Base-by-base conservation (phyloP, 1,140 invertebrate species). In the Drosophila dunni region DNA sequence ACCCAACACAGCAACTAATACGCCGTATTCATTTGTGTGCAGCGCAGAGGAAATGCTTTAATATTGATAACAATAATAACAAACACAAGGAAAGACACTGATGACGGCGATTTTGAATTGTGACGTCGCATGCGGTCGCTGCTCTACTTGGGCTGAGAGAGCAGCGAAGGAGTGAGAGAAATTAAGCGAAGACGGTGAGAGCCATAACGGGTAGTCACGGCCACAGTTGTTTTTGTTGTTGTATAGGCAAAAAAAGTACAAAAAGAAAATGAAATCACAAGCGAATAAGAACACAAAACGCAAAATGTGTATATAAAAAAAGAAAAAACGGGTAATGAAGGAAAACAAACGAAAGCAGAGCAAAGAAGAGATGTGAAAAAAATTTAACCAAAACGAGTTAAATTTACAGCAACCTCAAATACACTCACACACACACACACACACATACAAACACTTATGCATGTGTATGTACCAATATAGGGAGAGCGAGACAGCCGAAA, bases 351-450 rank as follows among this genome's bases (percentile, higher is more conserved):
- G 46, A 58, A 76, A 77, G 29, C 15, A 50, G 72, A 69, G 62
- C 20, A 51, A 67, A 29, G 24, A 48, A 50, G 40, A 58, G 70
- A 81, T 61, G 58, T 64, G 58, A 71, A 67, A 51, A 69, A 62
- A 82, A 65, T 68, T 53, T 69, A 86, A 79, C 68, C 64, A 88
- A 86, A 86, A 82, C 76, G 58, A 86, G 82, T 86, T 88, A 76
- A 88, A 74, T 73, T 88, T 86, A 77, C 76, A 86, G 66, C 69
- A 80, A 70, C 38, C 64, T 56, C 33, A 44, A 36, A 75, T 36
- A 63, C 63, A 60, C 38, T 46, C 62, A 6, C 61, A 64, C 10
- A 40, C 40, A 38, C 15, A 63, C 17, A 13, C 15, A 57, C 0
- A n/a, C 15, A 40, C 13, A 3, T 11, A 42, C 13, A 53, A 20